Conservation (phyloP, 2,888 invertebrate species). For the Bombyx huttoni region DNA sequence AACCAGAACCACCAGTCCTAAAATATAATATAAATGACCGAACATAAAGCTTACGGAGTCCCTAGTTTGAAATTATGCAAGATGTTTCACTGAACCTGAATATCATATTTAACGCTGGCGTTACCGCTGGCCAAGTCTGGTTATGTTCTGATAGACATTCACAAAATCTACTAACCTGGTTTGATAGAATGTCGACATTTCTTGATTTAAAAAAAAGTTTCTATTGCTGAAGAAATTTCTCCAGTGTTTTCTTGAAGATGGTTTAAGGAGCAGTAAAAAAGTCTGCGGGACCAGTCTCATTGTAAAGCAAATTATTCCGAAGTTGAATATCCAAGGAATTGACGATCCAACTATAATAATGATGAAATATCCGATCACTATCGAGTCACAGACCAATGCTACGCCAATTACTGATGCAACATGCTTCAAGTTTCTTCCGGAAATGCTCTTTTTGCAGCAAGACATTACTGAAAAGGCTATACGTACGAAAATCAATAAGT, state of each 20-base stretch:
- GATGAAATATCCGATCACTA: neutral
- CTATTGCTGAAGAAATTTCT: neutral
- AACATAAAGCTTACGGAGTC: too few relatives aligned
- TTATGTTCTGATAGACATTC: neutral
- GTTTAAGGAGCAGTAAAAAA: conserved; percentile 1
- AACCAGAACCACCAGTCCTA: too few relatives aligned
- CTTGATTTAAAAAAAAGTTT: neutral
- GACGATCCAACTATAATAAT: neutral
- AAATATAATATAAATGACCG: too few relatives aligned
- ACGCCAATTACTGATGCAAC: conserved; percentile 14
- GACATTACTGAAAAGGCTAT: conserved; percentile 12
- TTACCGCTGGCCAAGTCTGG: too few relatives aligned
- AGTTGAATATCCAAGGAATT: neutral
- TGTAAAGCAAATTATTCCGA: neutral
- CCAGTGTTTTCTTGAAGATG: conserved; percentile 1
- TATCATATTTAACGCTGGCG: too few relatives aligned
- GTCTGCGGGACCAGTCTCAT: conserved; percentile 1
- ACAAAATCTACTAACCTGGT: neutral
- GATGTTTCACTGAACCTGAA: too few relatives aligned
- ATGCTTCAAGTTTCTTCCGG: conserved; percentile 10
- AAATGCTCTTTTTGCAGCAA: conserved; percentile 10
- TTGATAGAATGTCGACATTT: neutral
- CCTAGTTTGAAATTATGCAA: too few relatives aligned
- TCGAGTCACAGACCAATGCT: conserved; percentile 14
- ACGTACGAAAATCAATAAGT: conserved; percentile 11